A percentile compares a stretch with the other conserved stretches of the same genome.
Conservation (phyloP, 2,113 vertebrate species). For the Suricata suricatta region DNA sequence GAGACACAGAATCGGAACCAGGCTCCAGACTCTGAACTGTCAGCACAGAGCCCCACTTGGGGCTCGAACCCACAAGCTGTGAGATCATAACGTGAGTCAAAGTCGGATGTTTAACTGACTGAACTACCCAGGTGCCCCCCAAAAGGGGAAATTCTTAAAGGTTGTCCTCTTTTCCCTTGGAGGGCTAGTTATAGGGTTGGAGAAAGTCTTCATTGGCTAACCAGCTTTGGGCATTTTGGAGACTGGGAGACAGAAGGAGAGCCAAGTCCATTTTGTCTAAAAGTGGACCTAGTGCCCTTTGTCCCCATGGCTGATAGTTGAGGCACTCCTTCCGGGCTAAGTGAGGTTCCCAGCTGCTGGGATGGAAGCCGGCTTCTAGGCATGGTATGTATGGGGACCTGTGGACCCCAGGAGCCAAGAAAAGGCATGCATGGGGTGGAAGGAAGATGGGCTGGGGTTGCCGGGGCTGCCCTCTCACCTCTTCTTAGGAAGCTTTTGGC, state of each 20-base stretch:
- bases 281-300: neutral
- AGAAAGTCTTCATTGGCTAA: neutral
- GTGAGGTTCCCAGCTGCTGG: neutral
- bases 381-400: fast-evolving
- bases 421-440: neutral
- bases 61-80: too few species aligned
- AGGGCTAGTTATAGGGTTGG: neutral
- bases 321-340: neutral
- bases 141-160: constrained; percentile 13
- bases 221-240: neutral
- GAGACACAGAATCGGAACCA: too few species aligned
- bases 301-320: neutral
- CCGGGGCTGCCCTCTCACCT: neutral
- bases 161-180: neutral
- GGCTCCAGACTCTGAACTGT: too few species aligned
- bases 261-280: neutral
- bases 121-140: too few species aligned
- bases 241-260: neutral
- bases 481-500: neutral
- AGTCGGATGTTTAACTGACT: too few species aligned
- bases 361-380: neutral
- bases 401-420: neutral
- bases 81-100: too few species aligned
- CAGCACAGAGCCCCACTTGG: too few species aligned
- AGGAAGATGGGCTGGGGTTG: neutral